Conservation (phyloP, 2,113 vertebrate species). For the Eubucco bourcierii region DNA sequence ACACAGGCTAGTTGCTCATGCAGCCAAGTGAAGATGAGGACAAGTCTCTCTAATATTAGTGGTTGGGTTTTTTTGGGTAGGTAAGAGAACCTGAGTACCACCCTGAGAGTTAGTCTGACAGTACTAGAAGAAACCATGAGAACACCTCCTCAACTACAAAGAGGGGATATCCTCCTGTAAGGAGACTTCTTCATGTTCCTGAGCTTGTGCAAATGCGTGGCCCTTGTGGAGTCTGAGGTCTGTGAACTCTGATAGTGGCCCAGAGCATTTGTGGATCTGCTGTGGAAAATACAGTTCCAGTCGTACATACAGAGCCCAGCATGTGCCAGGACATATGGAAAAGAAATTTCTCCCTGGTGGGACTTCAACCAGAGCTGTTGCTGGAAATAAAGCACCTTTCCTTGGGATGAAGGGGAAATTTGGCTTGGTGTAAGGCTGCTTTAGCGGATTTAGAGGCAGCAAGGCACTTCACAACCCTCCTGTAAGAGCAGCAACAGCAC, state of each 20-base stretch:
- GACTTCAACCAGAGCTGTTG: background rate
- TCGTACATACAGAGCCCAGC: background rate
- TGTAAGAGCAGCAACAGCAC: background rate
- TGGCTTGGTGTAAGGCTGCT: background rate
- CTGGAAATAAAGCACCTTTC: slow-evolving; percentile 7
- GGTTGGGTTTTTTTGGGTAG: background rate
- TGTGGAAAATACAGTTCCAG: background rate
- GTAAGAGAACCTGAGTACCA: background rate
- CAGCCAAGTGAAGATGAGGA: background rate
- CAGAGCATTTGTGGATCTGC: background rate
- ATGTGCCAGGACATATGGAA: background rate
- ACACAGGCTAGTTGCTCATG: accelerated
- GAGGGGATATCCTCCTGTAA: background rate
- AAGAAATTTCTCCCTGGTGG: background rate
- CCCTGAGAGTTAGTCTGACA: background rate
- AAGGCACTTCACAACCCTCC: background rate
- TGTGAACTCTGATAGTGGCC: background rate
- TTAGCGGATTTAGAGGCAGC: slow-evolving; percentile 9
- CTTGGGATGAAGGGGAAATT: background rate
- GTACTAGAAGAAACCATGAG: background rate
- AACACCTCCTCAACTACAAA: background rate
- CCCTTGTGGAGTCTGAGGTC: background rate
- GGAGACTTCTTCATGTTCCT: background rate
- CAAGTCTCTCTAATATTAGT: background rate
- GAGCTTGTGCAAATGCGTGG: background rate